A percentile compares a stretch with the other conserved stretches of the same genome.
These are phyloP conservation scores for Sinodicranocentrus sp. DNA, from an alignment of 2,888 invertebrate species.

Conservation along the genomic window DNA sequence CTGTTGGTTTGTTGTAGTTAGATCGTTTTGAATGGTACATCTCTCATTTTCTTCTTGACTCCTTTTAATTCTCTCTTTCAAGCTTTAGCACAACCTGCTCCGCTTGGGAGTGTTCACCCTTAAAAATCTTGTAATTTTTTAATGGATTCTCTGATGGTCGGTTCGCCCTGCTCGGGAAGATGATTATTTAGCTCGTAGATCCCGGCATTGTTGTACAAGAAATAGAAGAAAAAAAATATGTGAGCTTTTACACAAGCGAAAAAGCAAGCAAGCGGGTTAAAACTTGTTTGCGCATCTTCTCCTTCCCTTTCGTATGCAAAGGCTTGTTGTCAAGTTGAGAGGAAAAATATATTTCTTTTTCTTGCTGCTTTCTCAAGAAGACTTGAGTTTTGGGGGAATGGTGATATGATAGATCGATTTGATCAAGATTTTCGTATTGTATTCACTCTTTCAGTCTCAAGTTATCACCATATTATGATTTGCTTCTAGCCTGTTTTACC, in stretches of 20 bases:
- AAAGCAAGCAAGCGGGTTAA: constrained; percentile 44
- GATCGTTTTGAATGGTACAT: too few species aligned
- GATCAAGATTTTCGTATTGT: too few species aligned
- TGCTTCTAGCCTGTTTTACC: too few species aligned
- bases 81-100: too few species aligned
- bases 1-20: too few species aligned
- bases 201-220: not conserved
- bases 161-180: constrained; percentile 17
- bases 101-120: constrained; percentile 54
- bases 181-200: not conserved
- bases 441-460: too few species aligned
- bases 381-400: not conserved
- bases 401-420: not conserved
- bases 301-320: not conserved
- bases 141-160: constrained; percentile 34
- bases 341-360: not conserved
- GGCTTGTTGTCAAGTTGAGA: constrained; percentile 42
- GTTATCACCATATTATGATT: too few species aligned
- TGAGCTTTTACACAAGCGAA: not conserved
- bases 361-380: not conserved
- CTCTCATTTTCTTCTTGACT: constrained; percentile 14
- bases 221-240: not conserved
- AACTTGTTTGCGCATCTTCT: constrained; percentile 52
- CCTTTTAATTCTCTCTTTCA: constrained; percentile 1
- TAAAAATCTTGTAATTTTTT: constrained; percentile 46